phyloP scores from a whole-genome alignment of 2,888 invertebrate genomes.

The Merodon equestris region DNA sequence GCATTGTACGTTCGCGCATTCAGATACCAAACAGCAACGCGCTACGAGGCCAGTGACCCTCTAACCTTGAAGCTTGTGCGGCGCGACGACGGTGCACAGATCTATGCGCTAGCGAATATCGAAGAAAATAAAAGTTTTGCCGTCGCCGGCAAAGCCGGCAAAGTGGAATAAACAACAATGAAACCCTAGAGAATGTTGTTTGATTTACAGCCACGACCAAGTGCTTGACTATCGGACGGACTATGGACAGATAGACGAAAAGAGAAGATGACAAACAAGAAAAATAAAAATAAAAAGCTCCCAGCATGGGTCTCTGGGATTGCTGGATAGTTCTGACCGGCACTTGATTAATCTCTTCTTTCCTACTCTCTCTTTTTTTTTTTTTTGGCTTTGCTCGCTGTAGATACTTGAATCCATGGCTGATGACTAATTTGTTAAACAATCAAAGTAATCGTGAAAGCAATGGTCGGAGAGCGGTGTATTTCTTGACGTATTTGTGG shows the following conservation, averaged over 20 bases:
- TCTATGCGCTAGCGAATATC: constrained; percentile 60
- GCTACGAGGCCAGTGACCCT: constrained; percentile 76
- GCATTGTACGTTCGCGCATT: constrained; percentile 54
- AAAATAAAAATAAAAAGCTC: constrained; percentile 27
- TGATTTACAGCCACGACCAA: constrained; percentile 9
- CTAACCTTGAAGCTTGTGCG: constrained; percentile 76
- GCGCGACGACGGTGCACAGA: constrained; percentile 65
- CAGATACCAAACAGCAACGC: constrained; percentile 26
- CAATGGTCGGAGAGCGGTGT: too few species aligned
- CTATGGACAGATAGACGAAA: background rate
- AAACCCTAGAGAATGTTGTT: constrained; percentile 25
- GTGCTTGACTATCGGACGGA: too few species aligned
- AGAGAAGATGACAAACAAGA: too few species aligned
- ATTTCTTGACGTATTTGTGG: too few species aligned
- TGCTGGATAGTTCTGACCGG: constrained; percentile 27
- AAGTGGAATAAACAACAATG: constrained; percentile 32
- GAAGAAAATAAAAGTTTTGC: constrained; percentile 64
- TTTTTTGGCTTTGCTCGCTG: constrained; percentile 8
- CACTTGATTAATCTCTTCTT: constrained; percentile 39
- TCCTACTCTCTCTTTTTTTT: too few species aligned
- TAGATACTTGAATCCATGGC: constrained; percentile 22
- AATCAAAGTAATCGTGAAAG: too few species aligned
- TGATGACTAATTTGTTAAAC: too few species aligned
- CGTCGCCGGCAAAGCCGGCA: constrained; percentile 25
- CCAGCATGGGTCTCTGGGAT: constrained; percentile 17